Conservation (phyloP, 1,140 invertebrate genomes). For the Drosophila oshimai region DNA sequence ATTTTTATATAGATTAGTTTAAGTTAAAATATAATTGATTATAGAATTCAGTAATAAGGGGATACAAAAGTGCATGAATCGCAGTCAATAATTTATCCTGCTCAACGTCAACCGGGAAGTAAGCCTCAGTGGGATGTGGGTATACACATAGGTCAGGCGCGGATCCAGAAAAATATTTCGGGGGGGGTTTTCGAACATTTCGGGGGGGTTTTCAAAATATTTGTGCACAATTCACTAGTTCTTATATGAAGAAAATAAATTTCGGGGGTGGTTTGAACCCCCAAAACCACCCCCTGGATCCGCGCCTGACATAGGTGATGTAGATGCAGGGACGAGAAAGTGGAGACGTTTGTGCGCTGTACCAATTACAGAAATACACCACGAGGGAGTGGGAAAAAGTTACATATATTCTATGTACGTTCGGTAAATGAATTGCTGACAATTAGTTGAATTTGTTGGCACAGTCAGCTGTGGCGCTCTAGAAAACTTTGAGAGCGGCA, state of each 20-base stretch:
- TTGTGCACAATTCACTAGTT: too few species aligned
- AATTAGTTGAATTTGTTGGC: conserved; percentile 67
- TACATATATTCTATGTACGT: conserved; percentile 34
- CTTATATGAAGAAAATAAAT: too few species aligned
- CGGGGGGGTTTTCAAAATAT: too few species aligned
- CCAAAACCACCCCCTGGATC: too few species aligned
- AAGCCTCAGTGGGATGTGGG: background rate
- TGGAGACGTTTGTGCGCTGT: background rate
- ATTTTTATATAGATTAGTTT: too few species aligned
- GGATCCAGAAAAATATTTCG: too few species aligned
- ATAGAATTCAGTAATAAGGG: background rate
- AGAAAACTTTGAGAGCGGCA: conserved; percentile 14
- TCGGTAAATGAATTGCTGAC: conserved; percentile 59
- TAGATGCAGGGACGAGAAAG: background rate
- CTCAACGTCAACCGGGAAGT: background rate
- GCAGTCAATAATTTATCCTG: background rate
- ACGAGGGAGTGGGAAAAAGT: conserved; percentile 16
- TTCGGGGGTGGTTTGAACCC: too few species aligned
- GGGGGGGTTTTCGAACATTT: too few species aligned
- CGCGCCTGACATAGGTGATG: conserved; percentile 1
- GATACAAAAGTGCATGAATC: background rate
- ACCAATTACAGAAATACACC: conserved; percentile 23
- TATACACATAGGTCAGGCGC: too few species aligned
- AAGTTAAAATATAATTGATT: too few species aligned
- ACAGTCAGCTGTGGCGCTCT: conserved; percentile 7